Conservation (phyloP, 2,888 invertebrate species). For the Nycteola revayana region DNA sequence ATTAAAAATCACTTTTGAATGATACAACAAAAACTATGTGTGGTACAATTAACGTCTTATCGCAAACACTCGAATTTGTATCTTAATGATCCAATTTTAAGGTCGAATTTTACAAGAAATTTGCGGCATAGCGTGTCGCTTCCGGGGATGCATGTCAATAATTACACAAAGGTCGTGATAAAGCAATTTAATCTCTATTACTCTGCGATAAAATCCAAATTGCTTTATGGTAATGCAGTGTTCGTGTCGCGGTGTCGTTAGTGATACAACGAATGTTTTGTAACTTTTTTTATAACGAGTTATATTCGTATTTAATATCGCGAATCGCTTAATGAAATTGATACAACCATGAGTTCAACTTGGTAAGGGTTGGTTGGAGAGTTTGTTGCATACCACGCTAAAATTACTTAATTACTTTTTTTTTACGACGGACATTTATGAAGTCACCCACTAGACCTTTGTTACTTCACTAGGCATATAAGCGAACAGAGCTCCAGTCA, state of each 20-base stretch:
- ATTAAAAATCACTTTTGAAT: constrained; percentile 9
- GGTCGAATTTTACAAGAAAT: constrained; percentile 39
- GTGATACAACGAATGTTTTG: constrained; percentile 60
- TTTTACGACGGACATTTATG: too few relatives aligned
- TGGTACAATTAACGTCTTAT: constrained; percentile 16
- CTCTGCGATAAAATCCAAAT: constrained; percentile 69
- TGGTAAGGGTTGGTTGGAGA: too few relatives aligned
- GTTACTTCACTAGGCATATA: too few relatives aligned
- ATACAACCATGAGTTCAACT: constrained; percentile 31
- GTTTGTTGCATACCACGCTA: too few relatives aligned
- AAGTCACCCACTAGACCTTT: too few relatives aligned
- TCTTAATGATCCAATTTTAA: constrained; percentile 36
- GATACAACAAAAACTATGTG: constrained; percentile 5
- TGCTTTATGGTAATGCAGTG: constrained; percentile 58
- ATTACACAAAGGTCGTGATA: constrained; percentile 66
- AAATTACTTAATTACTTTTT: too few relatives aligned
- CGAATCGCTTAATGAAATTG: constrained; percentile 78
- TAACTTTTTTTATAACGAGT: constrained; percentile 71
- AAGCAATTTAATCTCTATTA: constrained; percentile 75
- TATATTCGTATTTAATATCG: constrained; percentile 77
- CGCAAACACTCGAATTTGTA: constrained; percentile 21
- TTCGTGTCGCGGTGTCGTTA: constrained; percentile 65
- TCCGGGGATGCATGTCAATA: constrained; percentile 55
- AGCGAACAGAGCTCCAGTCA: too few relatives aligned
- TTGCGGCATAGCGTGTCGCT: constrained; percentile 49